Percentiles rank a stretch among this genome's conserved stretches.
These are phyloP conservation scores for Lasioglossum morio DNA, from an alignment of 2,888 invertebrate species.

Conservation along the genomic window DNA sequence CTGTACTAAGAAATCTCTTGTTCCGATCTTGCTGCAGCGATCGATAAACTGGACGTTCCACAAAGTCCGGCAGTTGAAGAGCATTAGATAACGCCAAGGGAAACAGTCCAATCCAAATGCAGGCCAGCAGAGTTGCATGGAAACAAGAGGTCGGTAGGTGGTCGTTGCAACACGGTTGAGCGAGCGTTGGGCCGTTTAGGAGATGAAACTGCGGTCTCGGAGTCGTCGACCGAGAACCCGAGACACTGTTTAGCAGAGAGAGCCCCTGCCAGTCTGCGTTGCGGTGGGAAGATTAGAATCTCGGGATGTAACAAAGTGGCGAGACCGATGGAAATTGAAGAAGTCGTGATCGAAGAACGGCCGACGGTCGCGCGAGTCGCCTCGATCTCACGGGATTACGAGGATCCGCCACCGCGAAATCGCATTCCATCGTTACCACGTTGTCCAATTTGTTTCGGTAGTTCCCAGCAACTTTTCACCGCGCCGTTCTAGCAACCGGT, in stretches of 20 bases:
- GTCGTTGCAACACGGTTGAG: not conserved
- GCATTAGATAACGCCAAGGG: not conserved
- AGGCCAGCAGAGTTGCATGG: not conserved
- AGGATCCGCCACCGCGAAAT: not conserved
- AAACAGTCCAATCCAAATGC: not conserved
- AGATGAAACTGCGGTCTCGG: not conserved
- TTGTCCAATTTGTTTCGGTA: not conserved
- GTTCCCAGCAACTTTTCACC: not conserved
- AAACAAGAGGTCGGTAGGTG: not conserved
- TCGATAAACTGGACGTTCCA: no score
- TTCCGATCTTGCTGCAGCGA: no score
- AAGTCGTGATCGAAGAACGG: not conserved
- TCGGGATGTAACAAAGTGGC: not conserved
- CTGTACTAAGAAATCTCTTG: no score
- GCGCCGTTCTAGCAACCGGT: not conserved
- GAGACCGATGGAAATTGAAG: not conserved
- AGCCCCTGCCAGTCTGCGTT: not conserved
- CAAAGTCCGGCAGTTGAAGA: not conserved
- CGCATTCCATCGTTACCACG: not conserved
- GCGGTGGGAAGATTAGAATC: conserved; percentile 12
- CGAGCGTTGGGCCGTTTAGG: not conserved
- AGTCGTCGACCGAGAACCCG: conserved; percentile 11
- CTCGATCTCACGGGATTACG: not conserved
- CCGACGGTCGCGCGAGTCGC: not conserved
- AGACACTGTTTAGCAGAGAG: conserved; percentile 2